phyloP scores from a whole-genome alignment of 2,888 invertebrate genomes.

The Clistopyga incitator region DNA sequence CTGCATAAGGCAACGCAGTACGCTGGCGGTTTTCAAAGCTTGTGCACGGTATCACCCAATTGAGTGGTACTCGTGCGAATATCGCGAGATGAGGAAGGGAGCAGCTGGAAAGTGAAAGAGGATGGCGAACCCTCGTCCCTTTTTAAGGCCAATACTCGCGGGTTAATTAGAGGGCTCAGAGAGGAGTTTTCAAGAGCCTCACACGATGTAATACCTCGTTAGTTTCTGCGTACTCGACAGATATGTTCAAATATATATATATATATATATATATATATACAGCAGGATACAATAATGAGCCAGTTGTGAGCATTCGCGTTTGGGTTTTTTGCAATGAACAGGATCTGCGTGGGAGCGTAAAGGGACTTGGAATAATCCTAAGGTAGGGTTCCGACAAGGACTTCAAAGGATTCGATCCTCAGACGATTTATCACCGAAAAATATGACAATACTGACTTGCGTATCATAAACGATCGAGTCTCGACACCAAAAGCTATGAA shows the following conservation, averaged over 20 bases:
- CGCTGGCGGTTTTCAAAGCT: conserved; percentile 23
- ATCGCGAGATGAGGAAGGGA: conserved; percentile 15
- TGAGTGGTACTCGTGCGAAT: conserved; percentile 28
- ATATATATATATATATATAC: background rate
- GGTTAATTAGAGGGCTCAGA: conserved; percentile 76
- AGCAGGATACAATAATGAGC: no score
- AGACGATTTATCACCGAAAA: no score
- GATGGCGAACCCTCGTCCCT: conserved; percentile 25
- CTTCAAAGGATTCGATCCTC: no score
- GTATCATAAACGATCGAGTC: no score
- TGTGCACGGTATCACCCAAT: conserved; percentile 5
- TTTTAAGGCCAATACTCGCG: conserved; percentile 70
- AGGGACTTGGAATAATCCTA: no score
- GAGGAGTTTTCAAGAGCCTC: conserved; percentile 67
- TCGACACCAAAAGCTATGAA: no score
- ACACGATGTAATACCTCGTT: conserved; percentile 30
- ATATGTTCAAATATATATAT: background rate
- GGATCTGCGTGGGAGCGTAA: no score
- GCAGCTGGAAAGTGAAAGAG: conserved; percentile 30
- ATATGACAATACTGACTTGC: no score
- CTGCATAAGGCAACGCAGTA: conserved; percentile 23
- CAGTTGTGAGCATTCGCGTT: no score
- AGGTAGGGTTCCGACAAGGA: no score
- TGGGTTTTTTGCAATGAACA: no score
- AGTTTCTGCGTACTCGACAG: background rate